These are phyloP conservation scores for Lasius platythorax DNA, from an alignment of 2,888 invertebrate genomes.

Conservation along the genomic window DNA sequence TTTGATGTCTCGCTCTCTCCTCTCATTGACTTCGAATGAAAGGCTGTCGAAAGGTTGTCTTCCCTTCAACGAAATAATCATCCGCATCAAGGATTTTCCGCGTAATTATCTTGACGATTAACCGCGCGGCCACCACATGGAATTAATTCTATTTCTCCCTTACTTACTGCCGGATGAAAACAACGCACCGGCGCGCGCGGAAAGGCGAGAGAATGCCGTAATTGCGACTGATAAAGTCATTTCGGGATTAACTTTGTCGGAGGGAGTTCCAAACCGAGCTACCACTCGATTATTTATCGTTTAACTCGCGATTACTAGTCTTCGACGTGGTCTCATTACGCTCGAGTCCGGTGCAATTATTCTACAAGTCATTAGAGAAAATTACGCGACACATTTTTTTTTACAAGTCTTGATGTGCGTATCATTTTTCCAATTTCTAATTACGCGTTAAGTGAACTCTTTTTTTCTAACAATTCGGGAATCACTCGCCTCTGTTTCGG, in stretches of 20 bases:
- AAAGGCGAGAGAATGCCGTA: slow-evolving; percentile 28
- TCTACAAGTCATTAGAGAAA: not conserved
- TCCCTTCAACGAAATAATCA: slow-evolving; percentile 42
- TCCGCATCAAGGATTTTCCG: slow-evolving; percentile 43
- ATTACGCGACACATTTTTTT: not conserved
- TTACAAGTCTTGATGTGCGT: not conserved
- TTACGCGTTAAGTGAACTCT: too few species aligned
- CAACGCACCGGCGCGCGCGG: slow-evolving; percentile 24
- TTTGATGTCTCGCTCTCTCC: slow-evolving; percentile 26
- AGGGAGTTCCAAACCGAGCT: not conserved
- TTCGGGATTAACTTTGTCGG: slow-evolving; percentile 8
- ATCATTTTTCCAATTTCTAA: not conserved
- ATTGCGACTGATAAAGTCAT: slow-evolving; percentile 42
- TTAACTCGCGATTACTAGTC: slow-evolving; percentile 10
- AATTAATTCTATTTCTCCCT: slow-evolving; percentile 36
- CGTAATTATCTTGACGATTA: slow-evolving; percentile 50
- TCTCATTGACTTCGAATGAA: slow-evolving; percentile 45
- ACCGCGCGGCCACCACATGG: slow-evolving; percentile 20
- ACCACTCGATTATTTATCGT: slow-evolving; percentile 31
- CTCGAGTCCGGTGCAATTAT: not conserved
- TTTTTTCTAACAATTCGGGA: not conserved
- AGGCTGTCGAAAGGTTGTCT: slow-evolving; percentile 7
- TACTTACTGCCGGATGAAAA: slow-evolving; percentile 23
- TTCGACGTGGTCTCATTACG: not conserved
- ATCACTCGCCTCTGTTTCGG: not conserved